Conservation (phyloP, 2,797 vertebrate species). For the Gadopsis marmoratus region DNA sequence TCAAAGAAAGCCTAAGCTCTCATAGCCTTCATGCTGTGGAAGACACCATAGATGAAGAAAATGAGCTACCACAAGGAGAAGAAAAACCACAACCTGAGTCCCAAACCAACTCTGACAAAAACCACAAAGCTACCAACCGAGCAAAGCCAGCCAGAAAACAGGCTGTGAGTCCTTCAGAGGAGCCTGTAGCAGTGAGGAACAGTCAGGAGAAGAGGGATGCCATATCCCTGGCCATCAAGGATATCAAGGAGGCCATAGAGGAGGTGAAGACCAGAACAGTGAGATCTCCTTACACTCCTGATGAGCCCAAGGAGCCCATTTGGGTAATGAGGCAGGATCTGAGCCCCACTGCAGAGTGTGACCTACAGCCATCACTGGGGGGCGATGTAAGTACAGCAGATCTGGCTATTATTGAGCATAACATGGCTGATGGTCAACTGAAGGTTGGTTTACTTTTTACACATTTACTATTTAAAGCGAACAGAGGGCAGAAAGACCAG, state of each 20-base stretch:
- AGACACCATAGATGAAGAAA: constrained; percentile 80
- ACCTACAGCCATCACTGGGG: constrained; percentile 89
- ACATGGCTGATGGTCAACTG: neutral
- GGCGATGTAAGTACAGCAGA: constrained; percentile 90
- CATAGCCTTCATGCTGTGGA: constrained; percentile 87
- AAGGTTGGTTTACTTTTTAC: neutral
- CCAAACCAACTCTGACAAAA: constrained; percentile 67
- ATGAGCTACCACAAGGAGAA: constrained; percentile 77
- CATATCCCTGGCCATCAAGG: constrained; percentile 96
- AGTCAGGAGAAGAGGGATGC: constrained; percentile 94
- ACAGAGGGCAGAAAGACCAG: neutral
- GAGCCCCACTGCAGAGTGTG: constrained; percentile 91
- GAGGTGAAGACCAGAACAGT: constrained; percentile 97
- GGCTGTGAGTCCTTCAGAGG: constrained; percentile 59
- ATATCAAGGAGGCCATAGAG: constrained; percentile 98
- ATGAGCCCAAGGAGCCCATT: constrained; percentile 96
- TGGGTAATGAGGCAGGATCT: constrained; percentile 99
- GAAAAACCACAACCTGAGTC: constrained; percentile 21
- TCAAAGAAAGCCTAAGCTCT: constrained; percentile 91
- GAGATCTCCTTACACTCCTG: constrained; percentile 96
- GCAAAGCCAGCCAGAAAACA: constrained; percentile 30
- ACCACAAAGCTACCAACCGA: constrained; percentile 57
- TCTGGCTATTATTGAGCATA: constrained; percentile 10
- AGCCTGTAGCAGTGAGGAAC: constrained; percentile 72
- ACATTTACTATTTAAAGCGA: neutral